These are phyloP conservation scores for Drosophila burlai DNA, from an alignment of 1,140 invertebrate species.

Conservation along the genomic window DNA sequence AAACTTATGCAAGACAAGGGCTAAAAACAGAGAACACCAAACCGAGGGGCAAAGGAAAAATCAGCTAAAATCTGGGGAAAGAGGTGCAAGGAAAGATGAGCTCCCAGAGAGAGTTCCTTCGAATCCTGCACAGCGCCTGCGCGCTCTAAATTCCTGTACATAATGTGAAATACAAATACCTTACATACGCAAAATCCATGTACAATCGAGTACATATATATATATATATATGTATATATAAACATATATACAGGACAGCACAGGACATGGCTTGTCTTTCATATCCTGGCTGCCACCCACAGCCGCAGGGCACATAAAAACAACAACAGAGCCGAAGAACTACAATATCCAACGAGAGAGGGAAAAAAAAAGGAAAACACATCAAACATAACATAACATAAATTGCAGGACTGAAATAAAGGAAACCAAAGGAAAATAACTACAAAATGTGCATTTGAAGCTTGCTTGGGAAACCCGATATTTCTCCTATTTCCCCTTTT, in stretches of 20 bases:
- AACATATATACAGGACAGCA: conserved; percentile 12
- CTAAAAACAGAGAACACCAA: not conserved
- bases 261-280: conserved; percentile 39
- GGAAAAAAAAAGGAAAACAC: conserved; percentile 3
- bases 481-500: conserved; percentile 4
- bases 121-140: conserved; percentile 24
- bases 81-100: not conserved
- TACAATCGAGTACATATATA: conserved; percentile 12
- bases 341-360: conserved; percentile 9
- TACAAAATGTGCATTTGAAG: conserved; percentile 47
- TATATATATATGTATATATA: conserved; percentile 10
- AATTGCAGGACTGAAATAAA: conserved; percentile 55
- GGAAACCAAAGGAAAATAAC: conserved; percentile 40
- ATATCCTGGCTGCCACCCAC: conserved; percentile 68
- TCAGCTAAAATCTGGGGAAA: conserved; percentile 9
- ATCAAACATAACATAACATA: conserved; percentile 49
- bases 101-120: not conserved
- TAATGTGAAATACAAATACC: conserved; percentile 22
- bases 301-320: conserved; percentile 60
- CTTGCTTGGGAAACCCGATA: conserved; percentile 25
- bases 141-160: conserved; percentile 51
- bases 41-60: conserved; percentile 5
- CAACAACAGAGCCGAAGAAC: conserved; percentile 30
- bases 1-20: conserved; percentile 54
- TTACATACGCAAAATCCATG: conserved; percentile 27